Percentiles rank a stretch among this genome's conserved stretches.
phyloP scores from a whole-genome alignment of 2,888 invertebrate species.

The Clusia tigrina region DNA sequence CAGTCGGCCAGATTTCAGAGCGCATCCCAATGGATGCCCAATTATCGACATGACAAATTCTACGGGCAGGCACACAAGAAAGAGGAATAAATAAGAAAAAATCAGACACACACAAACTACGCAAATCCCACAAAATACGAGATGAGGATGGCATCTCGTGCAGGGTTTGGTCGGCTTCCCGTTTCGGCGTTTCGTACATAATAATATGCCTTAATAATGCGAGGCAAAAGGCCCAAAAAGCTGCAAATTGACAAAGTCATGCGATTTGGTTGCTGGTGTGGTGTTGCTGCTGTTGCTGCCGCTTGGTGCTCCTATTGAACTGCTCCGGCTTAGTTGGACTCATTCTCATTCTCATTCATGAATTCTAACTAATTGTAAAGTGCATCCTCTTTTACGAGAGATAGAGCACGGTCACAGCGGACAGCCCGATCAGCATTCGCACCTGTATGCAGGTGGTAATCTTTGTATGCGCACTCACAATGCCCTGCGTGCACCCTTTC shows the following conservation, averaged over 20 bases:
- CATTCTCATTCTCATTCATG: conserved; percentile 56
- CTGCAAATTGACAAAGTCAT: conserved; percentile 61
- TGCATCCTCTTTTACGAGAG: background rate
- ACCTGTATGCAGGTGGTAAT: conserved; percentile 57
- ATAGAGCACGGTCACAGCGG: too few relatives aligned
- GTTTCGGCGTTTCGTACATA: conserved; percentile 34
- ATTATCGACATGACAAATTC: conserved; percentile 58
- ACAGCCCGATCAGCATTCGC: conserved; percentile 43
- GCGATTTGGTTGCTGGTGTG: conserved; percentile 40
- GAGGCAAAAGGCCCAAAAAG: conserved; percentile 46
- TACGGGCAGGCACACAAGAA: background rate
- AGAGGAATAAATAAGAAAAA: too few relatives aligned
- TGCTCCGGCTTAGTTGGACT: too few relatives aligned
- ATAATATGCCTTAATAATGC: conserved; percentile 57
- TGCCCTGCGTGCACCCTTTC: background rate
- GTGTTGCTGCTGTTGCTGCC: conserved; percentile 16
- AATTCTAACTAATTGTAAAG: conserved; percentile 58
- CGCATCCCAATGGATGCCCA: conserved; percentile 33
- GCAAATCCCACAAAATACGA: background rate
- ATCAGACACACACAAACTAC: background rate
- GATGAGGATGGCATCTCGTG: background rate
- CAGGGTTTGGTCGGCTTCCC: conserved; percentile 22
- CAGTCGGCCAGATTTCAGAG: background rate
- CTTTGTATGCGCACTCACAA: background rate
- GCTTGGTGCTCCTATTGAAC: conserved; percentile 19